These are phyloP conservation scores for Pyrocoelia pectoralis DNA, from an alignment of 2,888 invertebrate genomes.

Conservation along the genomic window DNA sequence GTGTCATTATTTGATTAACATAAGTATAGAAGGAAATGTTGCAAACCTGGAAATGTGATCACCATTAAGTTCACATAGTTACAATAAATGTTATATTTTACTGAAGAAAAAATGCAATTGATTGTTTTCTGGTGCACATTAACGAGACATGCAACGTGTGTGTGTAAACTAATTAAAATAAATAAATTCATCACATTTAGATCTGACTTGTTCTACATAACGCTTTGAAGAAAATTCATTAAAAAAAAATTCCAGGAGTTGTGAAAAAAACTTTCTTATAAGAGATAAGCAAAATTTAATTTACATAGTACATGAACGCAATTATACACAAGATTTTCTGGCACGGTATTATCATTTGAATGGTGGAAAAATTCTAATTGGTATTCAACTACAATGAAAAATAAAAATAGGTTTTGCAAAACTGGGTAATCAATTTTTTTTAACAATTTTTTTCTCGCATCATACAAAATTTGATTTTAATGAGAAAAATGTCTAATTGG, in stretches of 20 bases:
- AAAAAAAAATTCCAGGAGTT: not conserved
- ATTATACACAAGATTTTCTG: no score
- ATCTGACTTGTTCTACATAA: no score
- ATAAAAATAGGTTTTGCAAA: no score
- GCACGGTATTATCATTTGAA: no score
- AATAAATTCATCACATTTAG: not conserved
- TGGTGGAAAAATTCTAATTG: no score
- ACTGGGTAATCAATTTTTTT: no score
- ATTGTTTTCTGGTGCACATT: not conserved
- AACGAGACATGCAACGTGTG: not conserved
- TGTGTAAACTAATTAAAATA: conserved; percentile 1
- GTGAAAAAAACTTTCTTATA: conserved; percentile 1
- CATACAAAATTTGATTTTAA: no score
- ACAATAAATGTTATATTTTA: not conserved
- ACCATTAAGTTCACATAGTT: not conserved
- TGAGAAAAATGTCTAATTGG: no score
- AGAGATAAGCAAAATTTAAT: not conserved
- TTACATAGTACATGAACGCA: no score
- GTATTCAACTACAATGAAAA: no score
- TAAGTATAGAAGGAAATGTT: conserved; percentile 6
- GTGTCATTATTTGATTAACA: not conserved
- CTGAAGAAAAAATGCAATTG: not conserved
- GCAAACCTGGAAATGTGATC: conserved; percentile 8
- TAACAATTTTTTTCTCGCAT: no score
- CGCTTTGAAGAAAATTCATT: no score